Percentiles rank a stretch among this genome's conserved stretches.
Evolutionary conservation across 1,140 invertebrate genomes (phyloP).

Genomic region (Aphaenogaster floridana): DNA sequence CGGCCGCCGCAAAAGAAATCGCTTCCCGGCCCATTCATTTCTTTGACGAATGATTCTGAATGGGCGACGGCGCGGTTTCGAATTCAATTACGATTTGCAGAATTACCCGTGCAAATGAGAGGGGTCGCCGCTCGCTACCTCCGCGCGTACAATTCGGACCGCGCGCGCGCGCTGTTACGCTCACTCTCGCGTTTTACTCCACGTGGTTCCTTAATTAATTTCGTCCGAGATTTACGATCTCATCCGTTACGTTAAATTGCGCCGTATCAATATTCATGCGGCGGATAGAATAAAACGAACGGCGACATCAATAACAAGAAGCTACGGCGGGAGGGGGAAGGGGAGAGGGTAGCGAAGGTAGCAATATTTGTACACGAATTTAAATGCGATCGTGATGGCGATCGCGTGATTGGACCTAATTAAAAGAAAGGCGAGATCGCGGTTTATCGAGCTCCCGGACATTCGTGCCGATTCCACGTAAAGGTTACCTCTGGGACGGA

Average conservation of each 20-base stretch:
- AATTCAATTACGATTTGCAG: slow-evolving; percentile 78
- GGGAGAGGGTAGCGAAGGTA: neutral
- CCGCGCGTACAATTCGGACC: slow-evolving; percentile 57
- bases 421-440: slow-evolving; percentile 37
- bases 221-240: slow-evolving; percentile 74
- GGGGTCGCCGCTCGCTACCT: slow-evolving; percentile 15
- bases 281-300: slow-evolving; percentile 54
- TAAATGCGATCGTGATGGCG: slow-evolving; percentile 55
- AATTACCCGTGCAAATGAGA: slow-evolving; percentile 78
- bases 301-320: slow-evolving; percentile 50
- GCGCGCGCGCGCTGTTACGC: slow-evolving; percentile 11
- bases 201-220: slow-evolving; percentile 73
- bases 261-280: slow-evolving; percentile 74
- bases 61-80: slow-evolving; percentile 52
- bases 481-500: slow-evolving; percentile 48
- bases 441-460: neutral
- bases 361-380: slow-evolving; percentile 62
- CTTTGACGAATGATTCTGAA: slow-evolving; percentile 75
- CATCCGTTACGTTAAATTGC: slow-evolving; percentile 77
- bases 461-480: slow-evolving; percentile 51
- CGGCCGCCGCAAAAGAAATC: slow-evolving; percentile 62
- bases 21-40: slow-evolving; percentile 73
- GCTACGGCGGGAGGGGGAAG: neutral
- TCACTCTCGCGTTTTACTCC: slow-evolving; percentile 32
- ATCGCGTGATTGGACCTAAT: slow-evolving; percentile 57